These are phyloP conservation scores for Phoxinus dragarum DNA, from an alignment of 2,797 vertebrate genomes.

Conservation along the genomic window DNA sequence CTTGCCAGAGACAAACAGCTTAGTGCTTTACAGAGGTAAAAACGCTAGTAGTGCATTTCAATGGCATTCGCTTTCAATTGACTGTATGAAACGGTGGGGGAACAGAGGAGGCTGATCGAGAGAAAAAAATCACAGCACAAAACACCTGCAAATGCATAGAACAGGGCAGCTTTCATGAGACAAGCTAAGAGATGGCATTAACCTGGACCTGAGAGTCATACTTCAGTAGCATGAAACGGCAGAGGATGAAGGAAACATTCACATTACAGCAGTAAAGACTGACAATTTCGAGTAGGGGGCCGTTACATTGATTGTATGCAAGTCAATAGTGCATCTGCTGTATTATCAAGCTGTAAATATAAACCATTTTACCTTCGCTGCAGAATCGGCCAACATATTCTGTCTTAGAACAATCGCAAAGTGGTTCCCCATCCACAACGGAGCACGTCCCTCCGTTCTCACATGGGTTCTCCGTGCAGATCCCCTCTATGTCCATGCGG, in stretches of 20 bases:
- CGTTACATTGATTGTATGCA: background rate
- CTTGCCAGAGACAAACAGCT: conserved; percentile 31
- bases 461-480: conserved; percentile 91
- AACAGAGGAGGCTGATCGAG: conserved; percentile 43
- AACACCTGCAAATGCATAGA: conserved; percentile 68
- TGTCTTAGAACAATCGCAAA: conserved; percentile 95
- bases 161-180: conserved; percentile 59
- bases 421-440: conserved; percentile 86
- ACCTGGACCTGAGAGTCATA: conserved; percentile 61
- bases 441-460: conserved; percentile 95
- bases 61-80: conserved; percentile 61
- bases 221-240: conserved; percentile 67
- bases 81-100: conserved; percentile 49
- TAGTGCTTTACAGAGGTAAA: conserved; percentile 41
- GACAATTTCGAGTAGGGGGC: conserved; percentile 3
- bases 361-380: conserved; percentile 87
- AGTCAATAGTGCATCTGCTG: background rate
- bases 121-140: conserved; percentile 65
- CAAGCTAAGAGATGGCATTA: conserved; percentile 71
- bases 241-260: conserved; percentile 37
- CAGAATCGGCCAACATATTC: conserved; percentile 92
- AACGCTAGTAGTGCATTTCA: conserved; percentile 48
- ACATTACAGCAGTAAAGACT: conserved; percentile 12
- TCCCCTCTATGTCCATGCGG: conserved; percentile 88
- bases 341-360: background rate